Base-by-base conservation (phyloP, 92 coral and sea anemone genomes). In the Heliopora coerulea region DNA sequence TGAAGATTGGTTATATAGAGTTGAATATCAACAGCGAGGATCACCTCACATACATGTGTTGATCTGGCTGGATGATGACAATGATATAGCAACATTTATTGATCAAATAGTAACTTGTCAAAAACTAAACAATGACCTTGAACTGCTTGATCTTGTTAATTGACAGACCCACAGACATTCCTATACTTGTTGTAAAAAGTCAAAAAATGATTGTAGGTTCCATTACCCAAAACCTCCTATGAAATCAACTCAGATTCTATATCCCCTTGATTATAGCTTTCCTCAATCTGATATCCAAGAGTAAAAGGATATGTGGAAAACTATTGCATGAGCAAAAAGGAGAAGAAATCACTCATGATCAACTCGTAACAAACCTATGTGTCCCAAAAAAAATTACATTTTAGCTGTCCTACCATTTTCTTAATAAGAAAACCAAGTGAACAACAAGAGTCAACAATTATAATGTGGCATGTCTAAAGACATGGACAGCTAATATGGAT, bases 1-100 rank as follows among this genome's bases (percentile, higher is more conserved):
- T 56, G 49, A 80, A 20, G 87, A 65, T 80, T 83, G 87, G 87
- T 83, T 83, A 68, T 83, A 83, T 63, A 62, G 87, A 75, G 87
- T 83, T 31, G 87, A 83, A 60, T 83, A 33, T 52, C 88, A 83
- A 33, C 88, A 83, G 42, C 25, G 88, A 34, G 88, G 88, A 0
- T 83, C 87, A 37, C 87, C 83, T 67, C 86, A 30, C 68, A 83
- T 79, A 52, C 85, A 84, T 56, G 49, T 83, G 83, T 37, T 83
- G 21, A 54, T 68, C 56, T 83, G 83, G 79, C 72, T 83, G 34
- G 80, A 57, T 78, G 42, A 78, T 52, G 86, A 82, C 49, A 26
- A 60, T 52, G 73, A 82, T 26, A 82, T 82, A 30, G 75, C 83
- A 65, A 62, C 86, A 66, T 82, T 65, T 68, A 77, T 78, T 76